A percentile compares a stretch with the other conserved stretches of the same genome.
These are phyloP conservation scores for Subacronicta megacephala DNA, from an alignment of 2,888 invertebrate genomes.

Conservation along the genomic window DNA sequence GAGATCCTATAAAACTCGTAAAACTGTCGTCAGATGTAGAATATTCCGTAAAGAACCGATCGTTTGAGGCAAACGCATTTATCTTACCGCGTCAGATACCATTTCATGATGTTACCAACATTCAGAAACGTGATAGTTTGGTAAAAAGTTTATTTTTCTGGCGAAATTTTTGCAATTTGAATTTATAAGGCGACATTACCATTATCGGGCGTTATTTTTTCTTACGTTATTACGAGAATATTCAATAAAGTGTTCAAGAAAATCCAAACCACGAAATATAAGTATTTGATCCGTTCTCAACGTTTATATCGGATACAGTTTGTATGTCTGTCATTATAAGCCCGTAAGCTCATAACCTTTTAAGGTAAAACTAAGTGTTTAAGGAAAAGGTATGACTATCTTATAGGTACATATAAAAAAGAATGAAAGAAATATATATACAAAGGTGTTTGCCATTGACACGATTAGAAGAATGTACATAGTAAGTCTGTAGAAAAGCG, in stretches of 20 bases:
- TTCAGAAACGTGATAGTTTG: conserved; percentile 22
- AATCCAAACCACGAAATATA: conserved; percentile 13
- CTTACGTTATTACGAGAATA: background rate
- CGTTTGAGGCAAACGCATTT: conserved; percentile 59
- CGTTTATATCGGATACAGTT: conserved; percentile 1
- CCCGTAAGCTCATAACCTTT: background rate
- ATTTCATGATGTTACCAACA: conserved; percentile 11
- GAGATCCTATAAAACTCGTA: conserved; percentile 58
- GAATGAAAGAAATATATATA: no score
- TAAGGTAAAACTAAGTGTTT: background rate
- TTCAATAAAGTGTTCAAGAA: background rate
- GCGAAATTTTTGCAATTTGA: conserved; percentile 15
- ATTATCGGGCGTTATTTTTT: background rate
- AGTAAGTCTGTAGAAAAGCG: no score
- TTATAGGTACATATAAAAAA: background rate
- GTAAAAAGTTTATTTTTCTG: conserved; percentile 14
- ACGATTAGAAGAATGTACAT: no score
- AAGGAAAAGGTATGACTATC: background rate
- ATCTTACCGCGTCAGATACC: conserved; percentile 62
- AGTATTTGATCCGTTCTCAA: conserved; percentile 22
- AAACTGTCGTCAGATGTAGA: conserved; percentile 55
- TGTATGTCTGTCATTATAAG: conserved; percentile 3
- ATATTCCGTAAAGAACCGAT: conserved; percentile 42
- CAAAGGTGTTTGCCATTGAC: no score
- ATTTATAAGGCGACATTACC: conserved; percentile 7